Evolutionary conservation across 2,888 invertebrate genomes (phyloP), one percentile per base, ranked within the genome.

Genomic region (Ennomos fuscantarius): DNA sequence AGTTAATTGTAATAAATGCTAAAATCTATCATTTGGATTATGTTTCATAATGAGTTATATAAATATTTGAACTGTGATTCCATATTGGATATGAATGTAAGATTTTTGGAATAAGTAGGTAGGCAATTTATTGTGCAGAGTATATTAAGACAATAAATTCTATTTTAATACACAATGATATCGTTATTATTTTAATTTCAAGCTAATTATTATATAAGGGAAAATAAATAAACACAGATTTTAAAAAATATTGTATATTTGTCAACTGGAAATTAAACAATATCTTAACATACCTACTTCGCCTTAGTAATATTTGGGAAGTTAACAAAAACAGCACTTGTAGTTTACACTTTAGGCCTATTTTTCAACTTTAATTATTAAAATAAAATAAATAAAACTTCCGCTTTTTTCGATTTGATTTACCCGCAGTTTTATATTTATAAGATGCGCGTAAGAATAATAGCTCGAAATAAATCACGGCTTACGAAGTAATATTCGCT

Each of bases 191-290:
- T 39, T 47, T 36, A n/a, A 12, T 6, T 9, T 43, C 3, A n/a
- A 36, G 1, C 36, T 10, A n/a, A n/a, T n/a, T 41, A 24, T 24
- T 2, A 1, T 41, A 41, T 24, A 41, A 12, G n/a, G 6, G 2
- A 13, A 34, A 10, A 45, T 2, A 42, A 32, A 70, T 60, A 53
- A 61, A 60, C 34, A 48, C 54, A 40, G 24, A 6, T 63, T 74
- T 80, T 84, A 87, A 90, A 90, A 90, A 88, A 89, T 83, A 84
- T 84, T 82, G 84, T 88, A 86, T 90, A 91, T 91, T 90, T 91
- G 89, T 91, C 91, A 91, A 91, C 90, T 87, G 87, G 86, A 87
- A 83, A 87, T 87, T 86, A 89, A 91, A 90, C 86, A 88, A 88
- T 86, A 85, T 84, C 84, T 83, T 86, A 87, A 86, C 75, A 81